Conservation (phyloP, 1,140 invertebrate species). For the Acromyrmex heyeri region DNA sequence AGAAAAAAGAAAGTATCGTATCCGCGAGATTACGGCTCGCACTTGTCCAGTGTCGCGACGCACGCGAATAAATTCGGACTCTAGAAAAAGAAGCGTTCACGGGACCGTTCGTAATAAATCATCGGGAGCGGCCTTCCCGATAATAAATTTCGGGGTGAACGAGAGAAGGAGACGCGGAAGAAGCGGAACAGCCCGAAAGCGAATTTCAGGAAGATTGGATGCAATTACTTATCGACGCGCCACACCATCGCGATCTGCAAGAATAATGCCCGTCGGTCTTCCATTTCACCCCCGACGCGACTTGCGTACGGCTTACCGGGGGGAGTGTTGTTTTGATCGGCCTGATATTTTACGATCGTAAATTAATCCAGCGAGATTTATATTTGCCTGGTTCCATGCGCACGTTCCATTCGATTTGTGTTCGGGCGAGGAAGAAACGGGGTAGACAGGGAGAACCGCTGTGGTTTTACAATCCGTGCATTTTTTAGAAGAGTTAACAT, state of each 20-base stretch:
- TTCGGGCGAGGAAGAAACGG: neutral
- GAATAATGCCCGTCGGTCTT: slow-evolving; percentile 27
- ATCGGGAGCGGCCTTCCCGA: slow-evolving; percentile 34
- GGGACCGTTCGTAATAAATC: slow-evolving; percentile 51
- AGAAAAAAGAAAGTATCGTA: neutral
- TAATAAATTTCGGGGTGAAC: slow-evolving; percentile 71
- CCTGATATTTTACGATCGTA: slow-evolving; percentile 38
- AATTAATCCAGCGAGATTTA: slow-evolving; percentile 41
- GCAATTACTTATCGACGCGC: slow-evolving; percentile 66
- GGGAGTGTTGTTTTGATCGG: slow-evolving; percentile 36
- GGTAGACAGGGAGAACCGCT: no score
- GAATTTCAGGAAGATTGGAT: slow-evolving; percentile 56
- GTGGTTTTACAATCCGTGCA: neutral
- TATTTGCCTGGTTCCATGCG: neutral
- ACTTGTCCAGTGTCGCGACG: slow-evolving; percentile 21
- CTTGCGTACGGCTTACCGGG: neutral
- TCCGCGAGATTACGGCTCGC: neutral
- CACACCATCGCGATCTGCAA: slow-evolving; percentile 2
- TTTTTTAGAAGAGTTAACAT: slow-evolving; percentile 1
- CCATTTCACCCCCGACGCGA: slow-evolving; percentile 4
- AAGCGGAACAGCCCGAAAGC: slow-evolving; percentile 36
- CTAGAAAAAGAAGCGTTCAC: slow-evolving; percentile 56
- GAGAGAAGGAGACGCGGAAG: slow-evolving; percentile 33
- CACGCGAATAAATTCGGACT: slow-evolving; percentile 43
- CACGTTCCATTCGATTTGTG: neutral